Percentiles rank a stretch among this genome's conserved stretches.
These are phyloP conservation scores for Gerosis bhagava DNA, from an alignment of 2,888 invertebrate species.

Conservation along the genomic window DNA sequence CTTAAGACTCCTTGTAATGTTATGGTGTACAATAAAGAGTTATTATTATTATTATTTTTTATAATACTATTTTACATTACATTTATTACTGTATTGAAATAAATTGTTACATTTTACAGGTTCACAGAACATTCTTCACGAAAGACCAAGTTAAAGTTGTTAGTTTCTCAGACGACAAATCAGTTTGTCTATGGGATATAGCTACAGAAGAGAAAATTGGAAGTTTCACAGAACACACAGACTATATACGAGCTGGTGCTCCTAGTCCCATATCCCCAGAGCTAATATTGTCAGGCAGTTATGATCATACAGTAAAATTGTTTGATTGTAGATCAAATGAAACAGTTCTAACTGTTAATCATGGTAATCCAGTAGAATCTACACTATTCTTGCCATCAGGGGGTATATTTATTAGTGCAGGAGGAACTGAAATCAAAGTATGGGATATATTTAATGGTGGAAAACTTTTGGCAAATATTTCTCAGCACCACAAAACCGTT, in stretches of 20 bases:
- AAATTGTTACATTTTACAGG: too few relatives aligned
- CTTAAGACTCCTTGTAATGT: too few relatives aligned
- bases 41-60: too few relatives aligned
- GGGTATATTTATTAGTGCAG: constrained; percentile 95
- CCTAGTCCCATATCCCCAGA: constrained; percentile 89
- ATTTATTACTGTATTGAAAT: too few relatives aligned
- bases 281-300: constrained; percentile 92
- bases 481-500: constrained; percentile 97
- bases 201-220: constrained; percentile 89
- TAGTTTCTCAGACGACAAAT: constrained; percentile 96
- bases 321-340: constrained; percentile 91
- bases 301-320: constrained; percentile 93
- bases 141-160: constrained; percentile 89
- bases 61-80: too few relatives aligned
- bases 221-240: constrained; percentile 86
- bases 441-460: constrained; percentile 97
- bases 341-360: constrained; percentile 89
- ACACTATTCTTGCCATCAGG: constrained; percentile 94
- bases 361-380: constrained; percentile 95
- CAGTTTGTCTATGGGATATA: constrained; percentile 95
- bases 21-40: too few relatives aligned
- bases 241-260: constrained; percentile 93
- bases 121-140: constrained; percentile 92
- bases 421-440: constrained; percentile 94
- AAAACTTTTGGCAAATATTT: constrained; percentile 90